These are phyloP conservation scores for Colius striatus DNA, from an alignment of 2,113 vertebrate species.

Conservation along the genomic window DNA sequence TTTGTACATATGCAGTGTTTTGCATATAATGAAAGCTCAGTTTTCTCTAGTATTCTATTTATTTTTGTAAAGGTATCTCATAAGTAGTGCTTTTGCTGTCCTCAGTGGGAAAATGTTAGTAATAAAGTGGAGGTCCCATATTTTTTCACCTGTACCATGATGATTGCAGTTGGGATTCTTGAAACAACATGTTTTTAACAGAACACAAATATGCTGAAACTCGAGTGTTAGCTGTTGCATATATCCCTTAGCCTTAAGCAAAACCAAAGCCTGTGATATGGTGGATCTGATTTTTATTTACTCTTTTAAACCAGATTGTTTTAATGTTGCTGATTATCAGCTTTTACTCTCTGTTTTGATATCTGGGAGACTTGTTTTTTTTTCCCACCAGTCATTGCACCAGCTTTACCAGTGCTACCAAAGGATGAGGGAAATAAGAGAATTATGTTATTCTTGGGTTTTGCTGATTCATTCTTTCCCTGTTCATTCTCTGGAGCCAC, in stretches of 20 bases:
- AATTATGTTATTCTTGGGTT: neutral
- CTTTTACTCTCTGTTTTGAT: neutral
- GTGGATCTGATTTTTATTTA: neutral
- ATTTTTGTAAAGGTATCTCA: neutral
- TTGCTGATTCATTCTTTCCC: neutral
- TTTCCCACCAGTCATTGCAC: neutral
- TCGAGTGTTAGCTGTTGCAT: neutral
- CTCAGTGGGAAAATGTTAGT: neutral
- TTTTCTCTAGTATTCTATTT: neutral
- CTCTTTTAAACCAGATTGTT: neutral
- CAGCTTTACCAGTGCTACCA: neutral
- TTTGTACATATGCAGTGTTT: neutral
- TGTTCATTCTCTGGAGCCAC: neutral
- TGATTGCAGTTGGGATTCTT: neutral
- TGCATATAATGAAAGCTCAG: neutral
- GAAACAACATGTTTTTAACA: neutral
- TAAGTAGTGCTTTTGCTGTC: neutral
- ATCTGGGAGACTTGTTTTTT: slow-evolving; percentile 5
- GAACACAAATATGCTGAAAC: neutral
- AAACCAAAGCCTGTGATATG: neutral
- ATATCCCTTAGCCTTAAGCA: neutral
- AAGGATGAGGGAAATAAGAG: neutral
- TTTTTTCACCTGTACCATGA: neutral
- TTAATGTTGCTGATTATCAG: neutral
- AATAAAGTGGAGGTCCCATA: neutral